phyloP scores from a whole-genome alignment of 2,888 invertebrate genomes.

The Mimas tiliae region DNA sequence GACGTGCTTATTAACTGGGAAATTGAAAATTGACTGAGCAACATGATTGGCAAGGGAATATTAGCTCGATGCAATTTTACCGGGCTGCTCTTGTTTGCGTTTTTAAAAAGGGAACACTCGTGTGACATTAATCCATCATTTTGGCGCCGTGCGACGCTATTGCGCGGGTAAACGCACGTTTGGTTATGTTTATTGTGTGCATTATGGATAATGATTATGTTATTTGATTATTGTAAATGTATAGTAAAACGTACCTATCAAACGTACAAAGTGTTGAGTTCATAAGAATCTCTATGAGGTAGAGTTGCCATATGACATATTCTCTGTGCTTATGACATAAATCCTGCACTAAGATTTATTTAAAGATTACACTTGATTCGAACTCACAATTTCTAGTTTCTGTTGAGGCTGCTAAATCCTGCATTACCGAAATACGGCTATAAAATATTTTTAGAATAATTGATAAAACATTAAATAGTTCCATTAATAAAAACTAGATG shows the following conservation, averaged over 20 bases:
- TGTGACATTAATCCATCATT: constrained; percentile 81
- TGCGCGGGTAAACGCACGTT: constrained; percentile 10
- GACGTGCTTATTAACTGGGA: constrained; percentile 81
- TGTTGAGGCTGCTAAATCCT: too few species aligned
- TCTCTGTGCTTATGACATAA: too few species aligned
- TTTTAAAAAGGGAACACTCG: constrained; percentile 67
- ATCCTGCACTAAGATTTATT: too few species aligned
- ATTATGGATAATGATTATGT: not conserved
- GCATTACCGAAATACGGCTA: not conserved
- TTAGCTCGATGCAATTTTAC: constrained; percentile 78
- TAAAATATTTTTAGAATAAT: not conserved
- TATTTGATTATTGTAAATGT: not conserved
- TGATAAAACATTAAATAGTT: not conserved
- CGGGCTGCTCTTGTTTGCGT: constrained; percentile 64
- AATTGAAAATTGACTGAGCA: constrained; percentile 82
- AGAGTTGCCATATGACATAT: not conserved
- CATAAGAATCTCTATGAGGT: not conserved
- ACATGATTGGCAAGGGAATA: constrained; percentile 83
- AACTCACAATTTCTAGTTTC: too few species aligned
- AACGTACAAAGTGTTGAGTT: too few species aligned
- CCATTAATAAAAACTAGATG: not conserved
- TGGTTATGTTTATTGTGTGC: not conserved
- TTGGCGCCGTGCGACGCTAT: constrained; percentile 23
- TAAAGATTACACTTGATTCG: too few species aligned
- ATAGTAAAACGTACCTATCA: too few species aligned